phyloP scores from a whole-genome alignment of 2,113 vertebrate species.

The Phyllostomus hastatus region DNA sequence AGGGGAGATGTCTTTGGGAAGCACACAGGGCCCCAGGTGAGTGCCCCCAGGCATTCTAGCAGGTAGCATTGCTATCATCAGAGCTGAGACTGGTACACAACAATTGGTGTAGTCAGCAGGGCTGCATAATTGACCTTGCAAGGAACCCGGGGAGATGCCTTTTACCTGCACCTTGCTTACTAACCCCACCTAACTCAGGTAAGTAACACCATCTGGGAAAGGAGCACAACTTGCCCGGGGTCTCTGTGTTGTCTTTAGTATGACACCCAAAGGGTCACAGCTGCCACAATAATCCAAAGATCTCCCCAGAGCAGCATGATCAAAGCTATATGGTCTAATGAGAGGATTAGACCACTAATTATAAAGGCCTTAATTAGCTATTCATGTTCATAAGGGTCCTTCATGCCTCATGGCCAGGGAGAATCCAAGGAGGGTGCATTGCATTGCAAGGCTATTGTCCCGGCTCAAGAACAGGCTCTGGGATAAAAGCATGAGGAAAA shows the following conservation, averaged over 20 bases:
- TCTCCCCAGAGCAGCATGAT: neutral
- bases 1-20: neutral
- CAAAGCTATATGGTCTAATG: neutral
- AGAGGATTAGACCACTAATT: neutral
- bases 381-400: neutral
- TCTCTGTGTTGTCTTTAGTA: neutral
- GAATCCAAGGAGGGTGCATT: neutral
- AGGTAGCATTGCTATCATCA: neutral
- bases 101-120: neutral
- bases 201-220: neutral
- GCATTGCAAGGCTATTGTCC: neutral
- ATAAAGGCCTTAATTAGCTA: neutral
- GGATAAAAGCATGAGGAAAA: neutral
- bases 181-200: neutral
- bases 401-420: neutral
- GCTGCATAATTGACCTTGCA: neutral
- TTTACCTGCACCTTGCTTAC: neutral
- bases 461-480: neutral
- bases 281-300: neutral
- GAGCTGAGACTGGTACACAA: neutral
- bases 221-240: too few species aligned
- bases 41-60: neutral
- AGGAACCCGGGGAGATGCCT: neutral
- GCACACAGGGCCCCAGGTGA: neutral
- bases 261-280: neutral